Evolutionary conservation across 2,113 vertebrate species (phyloP), one percentile per base, ranked within the genome.

Genomic region (Gulo gulo): DNA sequence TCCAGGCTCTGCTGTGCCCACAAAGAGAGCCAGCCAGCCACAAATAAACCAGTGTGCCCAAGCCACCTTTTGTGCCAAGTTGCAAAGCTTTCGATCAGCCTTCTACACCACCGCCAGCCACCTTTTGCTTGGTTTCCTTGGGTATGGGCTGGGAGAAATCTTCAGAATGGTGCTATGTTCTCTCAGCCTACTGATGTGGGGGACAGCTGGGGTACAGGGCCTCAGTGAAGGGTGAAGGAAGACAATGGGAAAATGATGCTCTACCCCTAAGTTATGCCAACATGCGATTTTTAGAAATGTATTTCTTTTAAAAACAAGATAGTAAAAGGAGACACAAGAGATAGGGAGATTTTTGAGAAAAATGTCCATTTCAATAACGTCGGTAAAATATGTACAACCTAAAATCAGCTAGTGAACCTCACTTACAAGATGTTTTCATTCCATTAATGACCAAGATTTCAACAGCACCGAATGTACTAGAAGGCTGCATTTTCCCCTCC

Each of bases 401-500:
- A 98, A 98, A 98, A 98, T 95, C 97, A 98, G 98, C 98, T 93
- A 98, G 97, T 98, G 98, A 97, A 97, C 98, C 97, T 98, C 97
- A 97, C 98, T 98, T 98, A 98, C 91, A 96, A 96, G 97, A 97
- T 97, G 93, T 96, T 98, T 98, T 98, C 98, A 98, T 98, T 98
- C 97, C 97, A 98, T 97, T 98, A 98, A 98, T 98, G 96, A 98
- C 97, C 96, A 98, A 98, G 97, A 98, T 98, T 98, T 98, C 98
- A 97, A 97, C 91, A 98, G 97, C 71, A 97, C 97, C 97, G 96
- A 98, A 96, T 96, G 94, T 93, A 95, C 96, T 97, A 88, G 91
- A 96, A 94, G 39, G 88, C 94, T 98, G 63, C 31, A 59, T 97
- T 97, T 94, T 87, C 36, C 0, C 59, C 15, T 74, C n/a, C 52